Conservation (phyloP, 2,797 vertebrate species). For the Chanos chanos region DNA sequence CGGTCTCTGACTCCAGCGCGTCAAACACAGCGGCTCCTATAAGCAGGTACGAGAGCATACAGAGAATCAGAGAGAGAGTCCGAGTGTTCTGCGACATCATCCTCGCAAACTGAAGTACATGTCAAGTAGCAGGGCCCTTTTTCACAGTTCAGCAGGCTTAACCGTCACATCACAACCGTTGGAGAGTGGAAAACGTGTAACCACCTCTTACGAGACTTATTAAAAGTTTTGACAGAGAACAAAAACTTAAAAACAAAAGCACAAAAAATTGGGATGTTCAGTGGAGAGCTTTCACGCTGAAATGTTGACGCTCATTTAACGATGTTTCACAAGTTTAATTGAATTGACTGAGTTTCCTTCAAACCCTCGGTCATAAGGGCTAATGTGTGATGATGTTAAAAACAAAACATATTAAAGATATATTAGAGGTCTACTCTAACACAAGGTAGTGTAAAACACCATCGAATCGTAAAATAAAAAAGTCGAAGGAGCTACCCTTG, state of each 20-base stretch:
- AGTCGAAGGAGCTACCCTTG: conserved; percentile 2
- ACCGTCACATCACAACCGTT: not conserved
- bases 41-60: conserved; percentile 80
- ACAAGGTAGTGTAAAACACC: not conserved
- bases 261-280: not conserved
- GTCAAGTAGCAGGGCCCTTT: not conserved
- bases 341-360: too few species aligned
- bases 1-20: conserved; percentile 82
- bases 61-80: conserved; percentile 77
- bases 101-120: not conserved
- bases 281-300: too few species aligned
- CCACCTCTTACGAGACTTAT: too few species aligned
- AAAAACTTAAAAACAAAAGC: not conserved
- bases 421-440: not conserved
- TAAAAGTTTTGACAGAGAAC: too few species aligned
- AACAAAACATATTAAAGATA: not conserved
- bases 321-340: too few species aligned
- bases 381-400: not conserved
- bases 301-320: too few species aligned
- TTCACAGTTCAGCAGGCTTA: not conserved
- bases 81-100: conserved; percentile 82
- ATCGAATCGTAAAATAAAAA: too few species aligned
- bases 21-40: conserved; percentile 86
- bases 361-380: not conserved
- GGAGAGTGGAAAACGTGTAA: too few species aligned